Evolutionary conservation across 2,797 vertebrate genomes (phyloP).

Genomic region (Myripristis murdjan): DNA sequence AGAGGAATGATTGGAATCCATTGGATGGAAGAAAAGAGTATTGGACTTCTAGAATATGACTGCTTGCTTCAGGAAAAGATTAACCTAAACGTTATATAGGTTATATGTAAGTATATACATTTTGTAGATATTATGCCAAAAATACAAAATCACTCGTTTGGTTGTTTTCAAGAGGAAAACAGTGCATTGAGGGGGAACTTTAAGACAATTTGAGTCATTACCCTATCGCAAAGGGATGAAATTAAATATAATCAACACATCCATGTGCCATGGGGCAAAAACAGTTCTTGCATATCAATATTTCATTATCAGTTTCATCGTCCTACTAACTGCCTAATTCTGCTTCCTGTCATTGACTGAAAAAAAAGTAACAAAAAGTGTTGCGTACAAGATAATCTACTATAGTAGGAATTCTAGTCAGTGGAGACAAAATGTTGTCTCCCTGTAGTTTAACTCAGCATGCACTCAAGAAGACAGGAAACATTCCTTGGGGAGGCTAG

Average conservation of each 20-base stretch:
- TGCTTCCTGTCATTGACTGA: neutral
- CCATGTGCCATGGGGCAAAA: conserved; percentile 11
- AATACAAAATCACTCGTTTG: too few relatives aligned
- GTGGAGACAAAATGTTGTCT: conserved; percentile 2
- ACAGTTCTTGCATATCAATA: conserved; percentile 27
- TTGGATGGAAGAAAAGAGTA: too few relatives aligned
- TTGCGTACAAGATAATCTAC: neutral
- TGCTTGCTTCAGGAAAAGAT: too few relatives aligned
- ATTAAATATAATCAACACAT: conserved; percentile 5
- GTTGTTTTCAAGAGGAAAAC: too few relatives aligned
- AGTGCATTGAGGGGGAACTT: neutral
- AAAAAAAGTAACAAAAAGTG: neutral
- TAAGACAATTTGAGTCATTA: neutral
- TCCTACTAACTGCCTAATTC: neutral
- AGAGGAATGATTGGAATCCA: too few relatives aligned
- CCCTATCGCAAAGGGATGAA: neutral
- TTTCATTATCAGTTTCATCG: conserved; percentile 18
- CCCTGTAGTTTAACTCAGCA: neutral
- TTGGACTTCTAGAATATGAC: too few relatives aligned
- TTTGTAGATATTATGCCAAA: too few relatives aligned
- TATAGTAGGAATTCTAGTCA: neutral
- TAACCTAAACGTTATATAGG: too few relatives aligned
- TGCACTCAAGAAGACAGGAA: neutral
- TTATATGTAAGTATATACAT: too few relatives aligned
- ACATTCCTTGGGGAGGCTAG: neutral